Conservation (phyloP, 2,888 invertebrate species). For the Agriopis marginaria region DNA sequence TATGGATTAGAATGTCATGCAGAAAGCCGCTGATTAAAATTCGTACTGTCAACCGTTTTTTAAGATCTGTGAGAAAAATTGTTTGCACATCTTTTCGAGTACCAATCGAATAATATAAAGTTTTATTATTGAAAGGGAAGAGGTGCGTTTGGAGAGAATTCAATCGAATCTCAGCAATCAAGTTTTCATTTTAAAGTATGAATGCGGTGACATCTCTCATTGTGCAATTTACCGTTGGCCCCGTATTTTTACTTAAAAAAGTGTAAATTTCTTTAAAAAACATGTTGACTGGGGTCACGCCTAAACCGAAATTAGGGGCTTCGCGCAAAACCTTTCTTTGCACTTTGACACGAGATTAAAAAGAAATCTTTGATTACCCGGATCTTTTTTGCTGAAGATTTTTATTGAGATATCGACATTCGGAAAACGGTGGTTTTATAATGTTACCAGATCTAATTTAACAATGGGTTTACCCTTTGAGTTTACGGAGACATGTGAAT, state of each 20-base stretch:
- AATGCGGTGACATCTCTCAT: constrained; percentile 74
- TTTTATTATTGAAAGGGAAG: constrained; percentile 67
- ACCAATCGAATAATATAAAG: constrained; percentile 62
- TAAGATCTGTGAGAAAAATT: constrained; percentile 74
- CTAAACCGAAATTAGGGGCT: constrained; percentile 81
- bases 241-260: constrained; percentile 72
- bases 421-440: constrained; percentile 78
- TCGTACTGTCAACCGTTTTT: constrained; percentile 41
- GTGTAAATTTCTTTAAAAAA: constrained; percentile 75
- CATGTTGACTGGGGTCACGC: constrained; percentile 84
- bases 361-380: constrained; percentile 77
- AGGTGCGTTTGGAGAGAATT: constrained; percentile 77
- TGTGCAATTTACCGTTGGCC: constrained; percentile 77
- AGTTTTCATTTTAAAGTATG: constrained; percentile 81
- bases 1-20: constrained; percentile 16
- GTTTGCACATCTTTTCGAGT: constrained; percentile 60
- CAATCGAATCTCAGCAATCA: constrained; percentile 79
- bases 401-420: constrained; percentile 79
- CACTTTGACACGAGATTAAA: constrained; percentile 81
- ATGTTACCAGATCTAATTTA: constrained; percentile 65
- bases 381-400: constrained; percentile 70
- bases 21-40: constrained; percentile 30
- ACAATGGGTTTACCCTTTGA: constrained; percentile 71
- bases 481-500: constrained; percentile 74
- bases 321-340: constrained; percentile 80